Conservation (phyloP, 2,888 invertebrate species). For the Sphecodes monilicornis region DNA sequence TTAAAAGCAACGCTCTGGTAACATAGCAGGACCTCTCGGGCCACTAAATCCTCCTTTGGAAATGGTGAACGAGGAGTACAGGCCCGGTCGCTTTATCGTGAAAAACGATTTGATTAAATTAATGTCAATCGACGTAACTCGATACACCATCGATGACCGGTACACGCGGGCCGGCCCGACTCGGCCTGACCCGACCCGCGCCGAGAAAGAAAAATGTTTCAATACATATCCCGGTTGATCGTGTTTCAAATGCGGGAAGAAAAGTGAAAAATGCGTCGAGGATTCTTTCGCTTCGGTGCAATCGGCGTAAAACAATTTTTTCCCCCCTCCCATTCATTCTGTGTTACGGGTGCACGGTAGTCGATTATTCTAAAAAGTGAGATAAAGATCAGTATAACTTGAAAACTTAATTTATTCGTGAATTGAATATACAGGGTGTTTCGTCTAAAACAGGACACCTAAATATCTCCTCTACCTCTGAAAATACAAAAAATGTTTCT, state of each 20-base stretch:
- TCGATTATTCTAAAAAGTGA: neutral
- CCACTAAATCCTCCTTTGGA: neutral
- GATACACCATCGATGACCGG: neutral
- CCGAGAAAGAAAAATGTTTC: constrained; percentile 1
- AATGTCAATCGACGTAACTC: constrained; percentile 8
- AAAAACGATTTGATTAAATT: constrained; percentile 14
- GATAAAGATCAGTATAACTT: no score
- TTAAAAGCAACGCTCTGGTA: neutral
- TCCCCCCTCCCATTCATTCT: neutral
- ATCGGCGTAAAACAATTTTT: neutral
- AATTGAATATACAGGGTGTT: no score
- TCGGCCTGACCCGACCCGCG: neutral
- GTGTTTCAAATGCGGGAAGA: neutral
- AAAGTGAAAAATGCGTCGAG: constrained; percentile 6
- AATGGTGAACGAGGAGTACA: neutral
- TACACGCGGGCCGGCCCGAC: neutral
- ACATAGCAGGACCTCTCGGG: neutral
- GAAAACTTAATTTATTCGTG: no score
- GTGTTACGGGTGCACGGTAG: neutral
- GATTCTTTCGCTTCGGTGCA: neutral
- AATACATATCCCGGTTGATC: constrained; percentile 3
- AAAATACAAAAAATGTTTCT: no score
- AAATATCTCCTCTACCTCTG: no score
- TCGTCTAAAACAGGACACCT: no score
- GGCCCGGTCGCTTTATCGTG: neutral